Percentiles rank a stretch among this genome's conserved stretches.
These are phyloP conservation scores for Eidolon helvum DNA, from an alignment of 2,113 vertebrate species.

Conservation along the genomic window DNA sequence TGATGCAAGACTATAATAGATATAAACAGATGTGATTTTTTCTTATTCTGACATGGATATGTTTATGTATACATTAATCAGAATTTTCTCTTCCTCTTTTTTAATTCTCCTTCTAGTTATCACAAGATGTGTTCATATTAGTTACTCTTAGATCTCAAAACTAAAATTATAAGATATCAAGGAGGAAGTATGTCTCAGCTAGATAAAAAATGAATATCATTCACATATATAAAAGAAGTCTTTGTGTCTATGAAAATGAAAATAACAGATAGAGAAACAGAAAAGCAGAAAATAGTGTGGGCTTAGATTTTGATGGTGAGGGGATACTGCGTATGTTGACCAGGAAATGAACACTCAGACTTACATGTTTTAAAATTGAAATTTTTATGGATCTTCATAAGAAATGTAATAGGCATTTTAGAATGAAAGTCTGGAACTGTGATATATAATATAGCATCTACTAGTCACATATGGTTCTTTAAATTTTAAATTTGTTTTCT, in stretches of 20 bases:
- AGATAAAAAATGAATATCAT: background rate
- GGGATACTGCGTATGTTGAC: background rate
- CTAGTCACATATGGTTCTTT: background rate
- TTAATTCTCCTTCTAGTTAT: background rate
- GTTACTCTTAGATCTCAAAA: background rate
- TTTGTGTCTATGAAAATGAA: background rate
- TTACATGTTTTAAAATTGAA: background rate
- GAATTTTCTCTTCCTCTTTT: background rate
- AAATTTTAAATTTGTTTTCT: background rate
- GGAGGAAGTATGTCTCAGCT: background rate
- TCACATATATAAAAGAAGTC: background rate
- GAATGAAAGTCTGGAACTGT: background rate
- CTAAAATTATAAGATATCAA: background rate
- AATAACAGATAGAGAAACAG: background rate
- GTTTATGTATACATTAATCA: background rate
- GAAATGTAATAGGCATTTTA: background rate
- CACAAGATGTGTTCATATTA: background rate
- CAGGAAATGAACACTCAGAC: background rate
- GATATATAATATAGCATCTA: background rate
- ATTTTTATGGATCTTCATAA: background rate
- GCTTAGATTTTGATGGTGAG: background rate
- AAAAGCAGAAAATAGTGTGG: background rate
- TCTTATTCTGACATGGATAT: background rate
- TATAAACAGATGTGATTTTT: background rate
- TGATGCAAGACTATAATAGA: background rate